Percentiles rank a stretch among this genome's conserved stretches.
phyloP scores from a whole-genome alignment of 2,888 invertebrate species.

The Ceramica pisi region DNA sequence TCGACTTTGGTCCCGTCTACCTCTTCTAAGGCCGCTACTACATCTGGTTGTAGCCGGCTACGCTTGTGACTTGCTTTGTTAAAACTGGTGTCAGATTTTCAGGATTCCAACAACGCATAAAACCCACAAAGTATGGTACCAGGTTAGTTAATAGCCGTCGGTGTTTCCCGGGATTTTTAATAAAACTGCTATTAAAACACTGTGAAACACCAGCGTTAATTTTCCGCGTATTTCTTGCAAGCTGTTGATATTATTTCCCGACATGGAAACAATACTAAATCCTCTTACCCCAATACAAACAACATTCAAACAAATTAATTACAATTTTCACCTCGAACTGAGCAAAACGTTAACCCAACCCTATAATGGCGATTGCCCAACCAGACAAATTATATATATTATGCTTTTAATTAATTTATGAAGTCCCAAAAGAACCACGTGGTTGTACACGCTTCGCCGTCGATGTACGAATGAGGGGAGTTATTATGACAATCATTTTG shows the following conservation, averaged over 20 bases:
- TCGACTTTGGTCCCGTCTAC: too few species aligned
- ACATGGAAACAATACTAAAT: constrained; percentile 42
- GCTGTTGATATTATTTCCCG: not conserved
- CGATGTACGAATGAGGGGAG: constrained; percentile 26
- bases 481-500: not conserved
- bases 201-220: not conserved
- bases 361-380: constrained; percentile 47
- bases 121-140: too few species aligned
- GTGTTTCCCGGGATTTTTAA: too few species aligned
- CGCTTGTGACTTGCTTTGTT: too few species aligned
- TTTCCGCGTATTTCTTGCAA: not conserved
- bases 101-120: not conserved
- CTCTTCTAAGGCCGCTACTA: too few species aligned
- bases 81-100: not conserved
- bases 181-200: not conserved
- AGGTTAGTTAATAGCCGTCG: not conserved
- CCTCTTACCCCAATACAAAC: constrained; percentile 17
- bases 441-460: constrained; percentile 36
- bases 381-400: constrained; percentile 51
- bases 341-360: constrained; percentile 39
- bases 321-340: constrained; percentile 36
- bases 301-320: constrained; percentile 36
- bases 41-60: too few species aligned
- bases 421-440: constrained; percentile 59
- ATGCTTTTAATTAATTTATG: constrained; percentile 60